Conservation (phyloP, 1,140 invertebrate species). For the Euwallacea similis region DNA sequence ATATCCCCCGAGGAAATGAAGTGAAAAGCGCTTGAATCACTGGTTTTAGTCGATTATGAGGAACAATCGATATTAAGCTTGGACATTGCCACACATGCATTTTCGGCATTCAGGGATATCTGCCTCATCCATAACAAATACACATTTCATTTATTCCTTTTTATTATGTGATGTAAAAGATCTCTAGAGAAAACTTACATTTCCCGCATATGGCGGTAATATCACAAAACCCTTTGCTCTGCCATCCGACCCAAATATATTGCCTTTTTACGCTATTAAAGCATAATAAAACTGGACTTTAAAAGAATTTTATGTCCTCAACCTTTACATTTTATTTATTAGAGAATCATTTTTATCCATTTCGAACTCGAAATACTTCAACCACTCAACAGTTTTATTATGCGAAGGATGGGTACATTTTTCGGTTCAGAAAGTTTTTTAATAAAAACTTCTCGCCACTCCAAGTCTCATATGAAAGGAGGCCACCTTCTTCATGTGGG, state of each 20-base stretch:
- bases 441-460: neutral
- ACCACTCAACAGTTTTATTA: neutral
- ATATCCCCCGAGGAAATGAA: too few relatives aligned
- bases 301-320: neutral
- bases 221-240: neutral
- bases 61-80: too few relatives aligned
- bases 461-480: neutral
- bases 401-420: neutral
- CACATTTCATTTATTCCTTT: neutral
- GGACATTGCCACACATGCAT: too few relatives aligned
- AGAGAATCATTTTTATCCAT: too few relatives aligned
- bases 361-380: neutral
- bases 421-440: neutral
- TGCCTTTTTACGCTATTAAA: neutral
- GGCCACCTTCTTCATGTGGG: neutral
- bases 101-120: too few relatives aligned
- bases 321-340: too few relatives aligned
- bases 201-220: slow-evolving; percentile 3
- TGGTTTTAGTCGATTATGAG: too few relatives aligned
- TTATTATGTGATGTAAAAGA: neutral
- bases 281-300: neutral
- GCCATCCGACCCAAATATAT: neutral
- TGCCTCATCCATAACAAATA: too few relatives aligned
- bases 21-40: too few relatives aligned
- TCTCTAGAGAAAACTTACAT: neutral